Evolutionary conservation across 2,888 invertebrate genomes (phyloP), one percentile per base, ranked within the genome.

Genomic region (Griposia aprilina): DNA sequence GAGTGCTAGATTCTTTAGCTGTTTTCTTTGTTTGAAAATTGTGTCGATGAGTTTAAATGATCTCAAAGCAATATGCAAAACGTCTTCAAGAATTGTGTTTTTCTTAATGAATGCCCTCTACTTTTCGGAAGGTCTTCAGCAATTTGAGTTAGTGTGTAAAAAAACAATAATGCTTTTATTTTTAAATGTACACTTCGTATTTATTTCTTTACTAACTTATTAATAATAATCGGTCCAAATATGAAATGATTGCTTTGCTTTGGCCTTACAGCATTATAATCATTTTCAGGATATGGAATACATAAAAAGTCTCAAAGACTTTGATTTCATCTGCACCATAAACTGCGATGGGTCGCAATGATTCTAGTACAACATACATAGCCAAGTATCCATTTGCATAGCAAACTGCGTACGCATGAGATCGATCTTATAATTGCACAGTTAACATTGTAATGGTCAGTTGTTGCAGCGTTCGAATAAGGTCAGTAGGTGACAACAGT

Each of bases 381-480:
- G 10, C 2, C 23, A 15, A 50, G 26, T 30, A 45, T n/a, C 55
- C 23, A 82, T 70, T 79, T 71, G 68, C 67, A 76, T 45, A 68
- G 52, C 48, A 57, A 26, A 63, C 68, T 72, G 76, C 71, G 68
- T 76, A 82, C 68, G 80, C 76, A 76, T 36, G 63, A 71, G 68
- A 84, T 83, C 83, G 84, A 84, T 84, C 67, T 62, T 74, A 71
- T 83, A 83, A 83, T 84, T 83, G 71, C 76, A 36, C 23, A 60
- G 73, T 63, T 71, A 57, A 70, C 60, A 60, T 41, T 60, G 74
- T 66, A 41, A 48, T 48, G n/a, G 41, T n/a, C 50, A 45, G 71
- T 55, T 45, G 80, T n/a, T 63, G 48, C 80, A 66, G 62, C 30
- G 36, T 17, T 55, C 55, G 70, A 83, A 83, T 83, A 80, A 71